These are phyloP conservation scores for Drosophila kanapiae DNA, from an alignment of 1,140 invertebrate species.

Conservation along the genomic window DNA sequence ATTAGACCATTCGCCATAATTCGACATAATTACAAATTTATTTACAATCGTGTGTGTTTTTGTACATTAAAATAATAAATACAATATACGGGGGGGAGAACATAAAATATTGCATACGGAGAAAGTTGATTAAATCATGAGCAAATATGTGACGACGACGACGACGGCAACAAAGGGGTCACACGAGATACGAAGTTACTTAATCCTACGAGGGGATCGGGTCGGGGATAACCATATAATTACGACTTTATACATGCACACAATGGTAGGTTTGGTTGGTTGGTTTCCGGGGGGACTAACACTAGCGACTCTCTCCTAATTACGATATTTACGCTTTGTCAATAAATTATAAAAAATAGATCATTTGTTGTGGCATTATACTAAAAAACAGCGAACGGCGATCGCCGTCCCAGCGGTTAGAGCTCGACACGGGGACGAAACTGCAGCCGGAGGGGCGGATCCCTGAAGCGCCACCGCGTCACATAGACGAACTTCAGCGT, in stretches of 20 bases:
- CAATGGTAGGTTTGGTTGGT: constrained; percentile 22
- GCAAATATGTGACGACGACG: constrained; percentile 37
- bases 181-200: constrained; percentile 66
- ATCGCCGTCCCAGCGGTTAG: constrained; percentile 51
- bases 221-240: constrained; percentile 49
- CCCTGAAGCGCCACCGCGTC: constrained; percentile 98
- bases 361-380: constrained; percentile 67
- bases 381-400: constrained; percentile 35
- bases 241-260: constrained; percentile 74
- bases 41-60: constrained; percentile 78
- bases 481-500: constrained; percentile 99
- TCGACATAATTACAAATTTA: constrained; percentile 77
- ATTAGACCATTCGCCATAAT: constrained; percentile 26
- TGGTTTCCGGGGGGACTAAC: constrained; percentile 42
- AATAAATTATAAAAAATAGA: constrained; percentile 83
- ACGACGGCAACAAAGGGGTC: constrained; percentile 37
- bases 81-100: constrained; percentile 53
- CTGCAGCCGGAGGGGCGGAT: constrained; percentile 93
- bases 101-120: constrained; percentile 71
- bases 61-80: constrained; percentile 79
- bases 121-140: constrained; percentile 72
- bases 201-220: constrained; percentile 45
- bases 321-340: constrained; percentile 66
- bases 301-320: constrained; percentile 66
- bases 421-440: constrained; percentile 90